These are phyloP conservation scores for Microdon myrmicae DNA, from an alignment of 2,888 invertebrate species.

Conservation along the genomic window DNA sequence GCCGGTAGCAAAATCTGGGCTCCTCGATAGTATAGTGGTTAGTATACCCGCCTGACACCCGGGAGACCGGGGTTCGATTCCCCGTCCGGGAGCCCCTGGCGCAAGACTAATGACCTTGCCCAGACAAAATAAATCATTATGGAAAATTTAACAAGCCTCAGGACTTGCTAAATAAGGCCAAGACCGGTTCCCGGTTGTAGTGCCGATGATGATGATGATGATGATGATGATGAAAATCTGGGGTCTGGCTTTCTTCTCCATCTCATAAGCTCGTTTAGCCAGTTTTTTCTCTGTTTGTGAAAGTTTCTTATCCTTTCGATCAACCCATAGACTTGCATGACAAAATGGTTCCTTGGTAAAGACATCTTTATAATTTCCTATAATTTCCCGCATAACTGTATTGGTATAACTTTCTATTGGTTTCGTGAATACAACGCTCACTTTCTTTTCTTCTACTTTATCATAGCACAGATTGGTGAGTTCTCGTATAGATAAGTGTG, in stretches of 20 bases:
- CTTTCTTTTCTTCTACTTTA: constrained; percentile 85
- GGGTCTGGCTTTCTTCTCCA: constrained; percentile 88
- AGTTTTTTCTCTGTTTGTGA: constrained; percentile 93
- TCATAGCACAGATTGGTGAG: constrained; percentile 90
- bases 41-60: too few relatives aligned
- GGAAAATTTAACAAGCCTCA: too few relatives aligned
- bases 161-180: too few relatives aligned
- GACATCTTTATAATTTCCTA: constrained; percentile 72
- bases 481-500: constrained; percentile 88
- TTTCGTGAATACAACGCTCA: constrained; percentile 77
- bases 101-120: too few relatives aligned
- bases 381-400: constrained; percentile 80
- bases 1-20: too few relatives aligned
- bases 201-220: too few relatives aligned
- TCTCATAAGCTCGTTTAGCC: constrained; percentile 90
- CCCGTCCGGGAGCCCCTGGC: too few relatives aligned
- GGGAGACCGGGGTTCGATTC: too few relatives aligned
- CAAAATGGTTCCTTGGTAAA: constrained; percentile 90
- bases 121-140: too few relatives aligned
- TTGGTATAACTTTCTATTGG: constrained; percentile 73
- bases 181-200: too few relatives aligned
- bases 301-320: constrained; percentile 92
- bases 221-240: too few relatives aligned
- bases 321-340: constrained; percentile 93
- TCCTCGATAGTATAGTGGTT: too few relatives aligned